Conservation (phyloP, 2,797 vertebrate species). For the Pteronotus mesoamericanus region DNA sequence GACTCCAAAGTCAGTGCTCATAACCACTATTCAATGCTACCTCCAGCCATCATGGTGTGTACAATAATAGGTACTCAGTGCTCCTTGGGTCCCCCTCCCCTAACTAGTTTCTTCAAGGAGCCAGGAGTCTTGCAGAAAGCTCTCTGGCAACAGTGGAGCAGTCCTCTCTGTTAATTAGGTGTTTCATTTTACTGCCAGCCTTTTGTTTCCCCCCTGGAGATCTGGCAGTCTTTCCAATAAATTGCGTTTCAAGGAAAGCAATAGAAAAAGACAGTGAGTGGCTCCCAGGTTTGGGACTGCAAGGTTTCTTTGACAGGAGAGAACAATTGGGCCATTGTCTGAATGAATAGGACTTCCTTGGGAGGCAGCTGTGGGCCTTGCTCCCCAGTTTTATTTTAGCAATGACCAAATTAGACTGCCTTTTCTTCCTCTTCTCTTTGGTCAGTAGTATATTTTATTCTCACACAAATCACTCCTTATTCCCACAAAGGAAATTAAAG, state of each 20-base stretch:
- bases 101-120: background rate
- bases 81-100: background rate
- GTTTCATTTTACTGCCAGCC: constrained; percentile 72
- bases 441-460: constrained; percentile 62
- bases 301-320: background rate
- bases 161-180: constrained; percentile 63
- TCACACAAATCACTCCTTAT: constrained; percentile 12
- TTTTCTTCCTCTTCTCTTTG: constrained; percentile 25
- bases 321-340: constrained; percentile 58
- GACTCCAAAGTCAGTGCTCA: background rate
- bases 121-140: constrained; percentile 33
- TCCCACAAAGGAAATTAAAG: constrained; percentile 54
- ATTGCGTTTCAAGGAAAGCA: constrained; percentile 66
- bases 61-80: background rate
- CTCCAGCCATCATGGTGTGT: background rate
- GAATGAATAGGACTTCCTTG: constrained; percentile 20
- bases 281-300: constrained; percentile 48
- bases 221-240: constrained; percentile 65
- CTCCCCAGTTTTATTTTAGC: background rate
- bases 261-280: constrained; percentile 60
- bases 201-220: constrained; percentile 59
- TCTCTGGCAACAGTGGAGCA: constrained; percentile 44
- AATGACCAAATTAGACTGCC: background rate
- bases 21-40: background rate
- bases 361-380: constrained; percentile 41